Base-by-base conservation (phyloP, 2,113 vertebrate genomes). In the Oncorhynchus gorbuscha region DNA sequence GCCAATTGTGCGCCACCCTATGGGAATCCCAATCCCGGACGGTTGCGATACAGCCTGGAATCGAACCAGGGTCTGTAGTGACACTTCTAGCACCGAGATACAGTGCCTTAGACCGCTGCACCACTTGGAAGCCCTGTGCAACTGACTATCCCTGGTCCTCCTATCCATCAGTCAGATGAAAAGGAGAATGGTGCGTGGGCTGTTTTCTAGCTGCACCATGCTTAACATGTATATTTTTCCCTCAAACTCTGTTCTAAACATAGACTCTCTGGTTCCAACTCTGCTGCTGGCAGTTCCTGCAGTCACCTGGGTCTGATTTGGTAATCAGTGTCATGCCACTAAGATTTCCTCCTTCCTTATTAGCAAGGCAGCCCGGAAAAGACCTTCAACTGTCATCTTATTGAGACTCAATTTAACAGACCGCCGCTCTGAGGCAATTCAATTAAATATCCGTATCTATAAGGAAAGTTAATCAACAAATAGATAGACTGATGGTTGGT, bases 301-400 rank as follows among this genome's bases (percentile, higher is more conserved):
- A 39, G 35, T 70, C 69, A 70, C 69, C 69, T 70, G 69, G 69
- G 69, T 18, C 69, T 70, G 69, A 70, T 70, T 70, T 13, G 69
- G n/a, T 49, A 13, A 70, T 70, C 69, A 2, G 45, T 49, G 45
- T 70, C 69, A 70, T 35, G 39, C 69, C n/a, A 70, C 45, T 45
- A 45, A 12, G 20, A 49, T 70, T 70, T 70, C 20, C 69, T 30
- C n/a, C 69, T 48, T 48, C 11, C 39, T 24, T 9, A 16, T 11
- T 1, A 30, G n/a, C 69, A 14, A 70, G 9, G 45, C 67, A 62
- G 59, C n/a, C 59, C 59, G 5, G 59, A 62, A n/a, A 62, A 8
- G 16, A 62, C 59, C 59, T 20, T 62, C 4, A 62, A 11, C 59
- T 62, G 59, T 62, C 13, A 62, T 62, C 59, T 62, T 22, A 58